A percentile compares a stretch with the other conserved stretches of the same genome.
These are phyloP conservation scores for Pantherophis guttatus DNA, from an alignment of 2,113 vertebrate species.

Conservation along the genomic window DNA sequence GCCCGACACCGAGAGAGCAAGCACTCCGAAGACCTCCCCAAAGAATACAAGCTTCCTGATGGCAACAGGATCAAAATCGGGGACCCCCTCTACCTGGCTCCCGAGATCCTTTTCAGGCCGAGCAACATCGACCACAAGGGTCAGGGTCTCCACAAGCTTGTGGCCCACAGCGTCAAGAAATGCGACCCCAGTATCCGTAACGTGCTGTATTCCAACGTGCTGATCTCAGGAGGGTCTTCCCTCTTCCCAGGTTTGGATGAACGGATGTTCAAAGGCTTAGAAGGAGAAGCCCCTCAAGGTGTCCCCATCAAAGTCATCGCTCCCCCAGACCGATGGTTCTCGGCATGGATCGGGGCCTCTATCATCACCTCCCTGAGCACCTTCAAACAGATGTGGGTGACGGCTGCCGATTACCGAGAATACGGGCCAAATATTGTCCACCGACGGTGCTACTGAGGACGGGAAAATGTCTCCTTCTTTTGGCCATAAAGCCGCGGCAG, in stretches of 20 bases:
- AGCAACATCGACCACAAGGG: constrained; percentile 19
- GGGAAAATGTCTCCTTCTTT: background rate
- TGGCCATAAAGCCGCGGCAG: no score
- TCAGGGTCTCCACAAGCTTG: constrained; percentile 47
- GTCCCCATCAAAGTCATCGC: constrained; percentile 55
- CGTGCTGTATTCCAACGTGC: constrained; percentile 43
- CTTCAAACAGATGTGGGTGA: constrained; percentile 65
- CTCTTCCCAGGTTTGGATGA: constrained; percentile 59
- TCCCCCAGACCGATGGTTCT: constrained; percentile 56
- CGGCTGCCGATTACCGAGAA: constrained; percentile 51
- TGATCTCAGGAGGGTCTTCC: constrained; percentile 57
- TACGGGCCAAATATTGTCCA: constrained; percentile 50
- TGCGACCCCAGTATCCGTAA: constrained; percentile 51
- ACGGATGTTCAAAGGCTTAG: constrained; percentile 53
- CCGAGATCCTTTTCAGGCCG: constrained; percentile 61
- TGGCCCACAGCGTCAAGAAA: constrained; percentile 50
- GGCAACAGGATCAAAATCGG: constrained; percentile 44
- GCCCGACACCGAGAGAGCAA: constrained; percentile 1
- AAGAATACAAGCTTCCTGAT: constrained; percentile 54
- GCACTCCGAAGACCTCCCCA: background rate
- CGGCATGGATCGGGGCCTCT: constrained; percentile 54
- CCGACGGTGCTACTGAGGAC: constrained; percentile 55
- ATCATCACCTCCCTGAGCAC: constrained; percentile 55
- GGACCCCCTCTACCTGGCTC: constrained; percentile 39
- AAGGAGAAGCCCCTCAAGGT: constrained; percentile 28